Evolutionary conservation across 2,888 invertebrate genomes (phyloP), one percentile per base, ranked within the genome.

Genomic region (Anodontia alba): DNA sequence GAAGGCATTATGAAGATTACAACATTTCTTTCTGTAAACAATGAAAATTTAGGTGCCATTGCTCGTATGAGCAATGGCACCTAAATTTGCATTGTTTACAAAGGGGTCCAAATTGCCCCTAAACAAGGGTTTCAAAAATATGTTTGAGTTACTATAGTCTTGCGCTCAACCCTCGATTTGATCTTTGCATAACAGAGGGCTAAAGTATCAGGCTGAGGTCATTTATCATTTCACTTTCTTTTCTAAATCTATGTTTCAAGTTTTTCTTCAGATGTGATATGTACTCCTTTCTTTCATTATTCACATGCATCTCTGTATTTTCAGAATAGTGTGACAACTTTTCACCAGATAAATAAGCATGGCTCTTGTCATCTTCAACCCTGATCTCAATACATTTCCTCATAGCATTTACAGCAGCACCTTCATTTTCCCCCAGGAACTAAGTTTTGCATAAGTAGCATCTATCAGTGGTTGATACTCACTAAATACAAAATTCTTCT

Each of bases 401-500:
- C 66, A 31, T 66, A 20, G 23, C 17, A 15, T 7, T 5, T 66
- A 66, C 5, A 31, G 29, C 66, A 20, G 31, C 10, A 29, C 29
- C 66, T 29, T 66, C 66, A 66, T 66, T 20, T 20, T 10, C 20
- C 31, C 29, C 31, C 7, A 66, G 23, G 20, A 31, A 66, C 31
- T 66, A 29, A 66, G 66, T 66, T 66, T 66, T 29, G 29, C 66
- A 29, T 29, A 20, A 26, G 31, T 29, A 66, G 29, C 31, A 29
- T 66, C 66, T 66, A 66, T 66, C 66, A 66, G 7, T 29, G 66
- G 66, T 7, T 20, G 29, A 20, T 29, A 20, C 7, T 20, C 66
- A 66, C 31, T 66, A 66, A 66, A 66, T 66, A 66, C 20, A 8
- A 66, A 29, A 20, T 66, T 66, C 31, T 66, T 66, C 5, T 29